Percentiles rank a stretch among this genome's conserved stretches.
Conservation (phyloP, 2,113 vertebrate genomes). For the Coryphaenoides rupestris region DNA sequence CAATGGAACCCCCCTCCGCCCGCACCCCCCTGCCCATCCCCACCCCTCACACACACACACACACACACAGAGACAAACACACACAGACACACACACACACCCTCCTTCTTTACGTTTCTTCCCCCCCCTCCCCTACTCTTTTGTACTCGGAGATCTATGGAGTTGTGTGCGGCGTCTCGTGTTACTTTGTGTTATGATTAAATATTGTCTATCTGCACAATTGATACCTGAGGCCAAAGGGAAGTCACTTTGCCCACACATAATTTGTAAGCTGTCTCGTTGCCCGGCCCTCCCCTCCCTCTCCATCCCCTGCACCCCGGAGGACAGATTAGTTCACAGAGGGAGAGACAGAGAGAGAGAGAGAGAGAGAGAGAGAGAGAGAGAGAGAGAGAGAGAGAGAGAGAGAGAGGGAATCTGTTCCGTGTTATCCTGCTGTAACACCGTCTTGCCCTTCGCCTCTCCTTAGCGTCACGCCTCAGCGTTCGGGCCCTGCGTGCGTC, state of each 20-base stretch:
- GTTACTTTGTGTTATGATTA: conserved; percentile 77
- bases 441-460: conserved; percentile 65
- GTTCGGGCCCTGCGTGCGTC: conserved; percentile 43
- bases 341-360: conserved; percentile 3
- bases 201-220: conserved; percentile 72
- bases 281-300: conserved; percentile 32
- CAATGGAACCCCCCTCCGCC: no score
- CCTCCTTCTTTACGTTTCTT: no score
- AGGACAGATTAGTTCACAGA: conserved; percentile 83
- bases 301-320: no score
- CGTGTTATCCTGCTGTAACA: conserved; percentile 75
- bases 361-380: not conserved
- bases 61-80: no score
- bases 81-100: no score
- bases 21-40: no score
- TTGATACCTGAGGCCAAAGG: conserved; percentile 78
- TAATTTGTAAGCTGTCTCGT: conserved; percentile 81
- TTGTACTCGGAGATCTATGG: no score
- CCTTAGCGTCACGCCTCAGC: conserved; percentile 66
- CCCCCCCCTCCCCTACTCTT: no score
- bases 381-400: conserved; percentile 2
- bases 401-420: conserved; percentile 68
- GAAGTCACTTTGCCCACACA: conserved; percentile 71
- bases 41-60: no score
- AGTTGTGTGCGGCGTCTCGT: conserved; percentile 6